Evolutionary conservation across 2,113 vertebrate genomes (phyloP).

Genomic region (Osmerus eperlanus): DNA sequence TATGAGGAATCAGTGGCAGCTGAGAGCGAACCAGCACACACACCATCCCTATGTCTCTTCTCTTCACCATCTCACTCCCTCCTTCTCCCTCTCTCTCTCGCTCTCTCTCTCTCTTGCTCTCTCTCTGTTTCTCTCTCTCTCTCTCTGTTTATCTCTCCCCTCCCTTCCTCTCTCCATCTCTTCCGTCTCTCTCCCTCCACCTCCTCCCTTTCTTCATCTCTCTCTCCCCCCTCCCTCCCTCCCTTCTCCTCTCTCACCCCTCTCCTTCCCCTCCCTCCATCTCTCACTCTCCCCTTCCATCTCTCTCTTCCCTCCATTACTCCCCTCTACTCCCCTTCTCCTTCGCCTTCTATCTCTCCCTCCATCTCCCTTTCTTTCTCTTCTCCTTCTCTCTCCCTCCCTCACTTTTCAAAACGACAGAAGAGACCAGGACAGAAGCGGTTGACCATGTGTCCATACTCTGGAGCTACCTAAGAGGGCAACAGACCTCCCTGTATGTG

Average conservation of each 20-base stretch:
- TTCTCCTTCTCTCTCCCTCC: constrained; percentile 18
- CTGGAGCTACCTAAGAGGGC: no score
- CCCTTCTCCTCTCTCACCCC: neutral
- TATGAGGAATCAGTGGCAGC: no score
- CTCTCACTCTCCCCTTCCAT: neutral
- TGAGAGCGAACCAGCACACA: no score
- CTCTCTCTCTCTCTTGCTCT: neutral
- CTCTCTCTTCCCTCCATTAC: constrained; percentile 29
- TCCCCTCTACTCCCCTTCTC: constrained; percentile 27
- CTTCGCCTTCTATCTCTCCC: constrained; percentile 7
- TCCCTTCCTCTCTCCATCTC: neutral
- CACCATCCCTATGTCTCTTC: constrained; percentile 1
- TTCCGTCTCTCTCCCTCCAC: neutral
- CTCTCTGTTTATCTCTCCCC: neutral
- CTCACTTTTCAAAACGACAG: no score
- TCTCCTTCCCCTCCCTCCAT: neutral
- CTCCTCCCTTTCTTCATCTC: neutral
- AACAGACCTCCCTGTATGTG: no score
- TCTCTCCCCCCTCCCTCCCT: constrained; percentile 22
- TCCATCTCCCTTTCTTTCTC: constrained; percentile 6
- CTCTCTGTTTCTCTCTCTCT: neutral
- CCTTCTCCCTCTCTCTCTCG: no score
- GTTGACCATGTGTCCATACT: no score
- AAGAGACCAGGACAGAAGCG: no score
- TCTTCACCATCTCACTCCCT: constrained; percentile 14